These are phyloP conservation scores for Tragopan temminckii DNA, from an alignment of 2,797 vertebrate genomes.

Conservation along the genomic window DNA sequence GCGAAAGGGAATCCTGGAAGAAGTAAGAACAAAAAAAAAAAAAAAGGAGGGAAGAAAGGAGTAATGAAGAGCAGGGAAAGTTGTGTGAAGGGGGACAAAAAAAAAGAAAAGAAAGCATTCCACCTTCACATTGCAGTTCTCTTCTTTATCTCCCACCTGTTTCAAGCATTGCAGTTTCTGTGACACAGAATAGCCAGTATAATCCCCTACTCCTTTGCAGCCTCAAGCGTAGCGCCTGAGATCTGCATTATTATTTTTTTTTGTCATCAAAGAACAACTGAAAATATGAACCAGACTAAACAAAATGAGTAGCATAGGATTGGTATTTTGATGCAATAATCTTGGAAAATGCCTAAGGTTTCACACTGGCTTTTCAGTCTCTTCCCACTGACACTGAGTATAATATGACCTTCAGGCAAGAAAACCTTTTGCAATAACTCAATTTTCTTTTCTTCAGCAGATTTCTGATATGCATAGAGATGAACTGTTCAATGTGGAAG, in stretches of 20 bases:
- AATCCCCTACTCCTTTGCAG: neutral
- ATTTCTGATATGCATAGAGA: neutral
- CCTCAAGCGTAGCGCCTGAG: neutral
- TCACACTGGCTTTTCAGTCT: neutral
- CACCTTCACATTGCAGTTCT: neutral
- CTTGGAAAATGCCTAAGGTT: neutral
- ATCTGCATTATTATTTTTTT: neutral
- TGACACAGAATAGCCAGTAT: neutral
- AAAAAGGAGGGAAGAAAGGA: accelerated
- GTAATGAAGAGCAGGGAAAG: neutral
- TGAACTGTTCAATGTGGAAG: neutral
- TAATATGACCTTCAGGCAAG: neutral
- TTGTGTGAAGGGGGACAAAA: neutral
- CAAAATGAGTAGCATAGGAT: neutral
- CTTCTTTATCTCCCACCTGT: neutral
- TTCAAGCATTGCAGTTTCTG: neutral
- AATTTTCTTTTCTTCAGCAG: neutral
- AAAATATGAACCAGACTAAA: neutral
- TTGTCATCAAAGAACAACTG: neutral
- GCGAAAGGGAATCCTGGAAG: neutral
- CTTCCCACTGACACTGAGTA: neutral
- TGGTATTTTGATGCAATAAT: neutral
- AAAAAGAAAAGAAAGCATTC: neutral
- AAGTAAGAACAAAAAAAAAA: neutral
- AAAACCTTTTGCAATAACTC: neutral